Conservation (phyloP, 2,888 invertebrate genomes). For the Quadriops clusia region DNA sequence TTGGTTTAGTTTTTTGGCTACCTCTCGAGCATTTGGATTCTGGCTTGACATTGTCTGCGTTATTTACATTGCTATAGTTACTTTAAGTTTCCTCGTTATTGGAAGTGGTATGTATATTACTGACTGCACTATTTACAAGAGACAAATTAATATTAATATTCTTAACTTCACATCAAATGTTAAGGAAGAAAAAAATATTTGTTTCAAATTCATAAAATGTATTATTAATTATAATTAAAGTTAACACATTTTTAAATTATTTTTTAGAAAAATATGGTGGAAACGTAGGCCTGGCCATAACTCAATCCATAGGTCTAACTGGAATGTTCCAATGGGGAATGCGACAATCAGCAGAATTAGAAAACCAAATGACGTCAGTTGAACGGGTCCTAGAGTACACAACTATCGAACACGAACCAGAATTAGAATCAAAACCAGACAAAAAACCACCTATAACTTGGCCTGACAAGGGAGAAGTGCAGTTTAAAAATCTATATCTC, state of each 20-base stretch:
- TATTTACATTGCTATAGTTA: conserved; percentile 73
- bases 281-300: conserved; percentile 33
- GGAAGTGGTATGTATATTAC: conserved; percentile 39
- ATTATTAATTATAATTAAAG: neutral
- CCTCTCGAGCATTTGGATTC: conserved; percentile 87
- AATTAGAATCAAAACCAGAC: conserved; percentile 43
- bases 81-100: conserved; percentile 70
- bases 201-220: neutral
- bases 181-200: conserved; percentile 2
- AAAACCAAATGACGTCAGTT: conserved; percentile 80
- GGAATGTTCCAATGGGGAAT: conserved; percentile 79
- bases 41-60: conserved; percentile 85
- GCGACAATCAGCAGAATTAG: conserved; percentile 35
- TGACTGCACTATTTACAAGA: too few species aligned
- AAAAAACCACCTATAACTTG: conserved; percentile 67
- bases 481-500: conserved; percentile 57
- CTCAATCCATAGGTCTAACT: conserved; percentile 31
- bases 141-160: too few species aligned
- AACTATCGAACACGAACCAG: conserved; percentile 24
- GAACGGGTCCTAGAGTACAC: conserved; percentile 54
- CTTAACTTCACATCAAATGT: too few species aligned
- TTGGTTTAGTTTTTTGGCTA: conserved; percentile 82
- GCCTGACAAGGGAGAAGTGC: conserved; percentile 58
- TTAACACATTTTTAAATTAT: neutral
- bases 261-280: conserved; percentile 29